Conservation (phyloP, 1,140 invertebrate genomes). For the Plutomurus gul region DNA sequence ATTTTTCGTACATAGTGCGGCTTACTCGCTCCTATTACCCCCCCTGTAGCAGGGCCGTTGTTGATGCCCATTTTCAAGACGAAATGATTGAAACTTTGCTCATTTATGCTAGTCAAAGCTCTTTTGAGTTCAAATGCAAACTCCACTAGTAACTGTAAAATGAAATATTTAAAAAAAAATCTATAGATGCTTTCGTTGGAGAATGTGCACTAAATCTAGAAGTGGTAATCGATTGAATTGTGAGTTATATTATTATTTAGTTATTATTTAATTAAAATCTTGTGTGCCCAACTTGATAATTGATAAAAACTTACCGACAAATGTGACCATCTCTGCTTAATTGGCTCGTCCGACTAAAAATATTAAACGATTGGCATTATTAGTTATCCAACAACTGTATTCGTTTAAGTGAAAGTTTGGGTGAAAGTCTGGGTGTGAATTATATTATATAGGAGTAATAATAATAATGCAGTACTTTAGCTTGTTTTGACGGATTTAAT, state of each 20-base stretch:
- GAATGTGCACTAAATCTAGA: too few relatives aligned
- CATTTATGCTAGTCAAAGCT: conserved; percentile 86
- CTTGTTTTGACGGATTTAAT: conserved; percentile 72
- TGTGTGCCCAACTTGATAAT: too few relatives aligned
- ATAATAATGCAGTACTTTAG: conserved; percentile 61
- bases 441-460: too few relatives aligned
- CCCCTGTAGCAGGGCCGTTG: conserved; percentile 91
- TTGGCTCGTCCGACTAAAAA: conserved; percentile 68
- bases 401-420: not conserved
- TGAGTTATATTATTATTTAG: too few relatives aligned
- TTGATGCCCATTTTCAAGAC: conserved; percentile 94
- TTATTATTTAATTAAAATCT: too few relatives aligned
- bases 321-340: conserved; percentile 79
- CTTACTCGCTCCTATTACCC: conserved; percentile 85
- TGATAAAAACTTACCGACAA: too few relatives aligned
- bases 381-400: not conserved
- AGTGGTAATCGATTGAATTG: too few relatives aligned
- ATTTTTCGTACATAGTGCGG: too few relatives aligned
- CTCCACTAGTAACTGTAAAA: conserved; percentile 83
- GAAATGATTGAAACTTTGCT: conserved; percentile 95
- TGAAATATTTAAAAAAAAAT: too few relatives aligned
- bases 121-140: conserved; percentile 89
- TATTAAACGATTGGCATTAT: not conserved
- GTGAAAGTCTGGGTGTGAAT: too few relatives aligned
- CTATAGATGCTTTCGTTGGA: too few relatives aligned